Evolutionary conservation across 1,140 invertebrate species (phyloP), one percentile per base, ranked within the genome.

Genomic region (Drosophila repleta): DNA sequence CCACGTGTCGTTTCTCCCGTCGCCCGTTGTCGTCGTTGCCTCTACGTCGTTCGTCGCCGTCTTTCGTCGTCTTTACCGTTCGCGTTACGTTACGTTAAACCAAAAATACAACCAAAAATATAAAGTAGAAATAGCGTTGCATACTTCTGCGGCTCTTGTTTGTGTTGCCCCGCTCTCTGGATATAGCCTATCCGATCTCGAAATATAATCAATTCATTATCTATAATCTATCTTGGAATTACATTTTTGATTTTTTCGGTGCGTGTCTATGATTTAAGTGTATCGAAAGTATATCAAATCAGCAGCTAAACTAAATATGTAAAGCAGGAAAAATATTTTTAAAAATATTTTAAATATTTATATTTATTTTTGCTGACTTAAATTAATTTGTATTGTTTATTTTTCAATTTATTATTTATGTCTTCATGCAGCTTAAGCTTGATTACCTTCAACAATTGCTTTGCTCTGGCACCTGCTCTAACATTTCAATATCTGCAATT

Each of bases 241-340:
- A 13, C 46, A 65, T 66, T 80, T 85, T 80, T 66, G 48, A 66
- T 69, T 83, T 58, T 48, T 49, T 39, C 76, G 70, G 74, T 60
- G 61, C 74, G 80, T 85, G 80, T 57, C 63, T 85, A 75, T 84
- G 57, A 80, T 80, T 84, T 68, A 1, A 76, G 80, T 80, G 67
- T 63, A 72, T 65, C 53, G 51, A 69, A 75, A 83, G 48, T 62
- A 46, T 32, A 51, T 58, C 67, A 80, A 29, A 39, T 37, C 39
- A 39, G 10, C 57, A 53, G n/a, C 26, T 32, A 35, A 56, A 17
- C n/a, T 32, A 17, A 20, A 66, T 15, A 66, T 58, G 39, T 41
- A 18, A 15, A 29, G 24, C 24, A 26, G 4, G 1, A 26, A n/a
- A 39, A 7, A 17, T 18, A 32, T 18, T 52, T 51, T 10, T 11